Percentiles rank a stretch among this genome's conserved stretches.
These are phyloP conservation scores for Siderastrea siderea DNA, from an alignment of 92 coral and sea anemone genomes.

Conservation along the genomic window DNA sequence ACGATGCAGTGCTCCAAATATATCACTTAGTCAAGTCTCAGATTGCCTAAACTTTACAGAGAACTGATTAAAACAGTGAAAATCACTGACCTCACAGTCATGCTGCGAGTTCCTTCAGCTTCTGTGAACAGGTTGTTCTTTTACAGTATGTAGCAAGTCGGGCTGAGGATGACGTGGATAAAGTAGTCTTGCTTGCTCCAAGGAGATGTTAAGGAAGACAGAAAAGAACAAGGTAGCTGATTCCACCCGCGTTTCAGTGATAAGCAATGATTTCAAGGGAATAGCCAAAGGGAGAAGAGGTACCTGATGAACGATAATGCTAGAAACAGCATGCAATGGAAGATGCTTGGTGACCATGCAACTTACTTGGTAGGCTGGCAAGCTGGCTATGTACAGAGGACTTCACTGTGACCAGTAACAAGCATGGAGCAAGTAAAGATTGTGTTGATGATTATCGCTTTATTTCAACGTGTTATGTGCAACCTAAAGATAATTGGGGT, in stretches of 20 bases:
- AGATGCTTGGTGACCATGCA: constrained; percentile 38
- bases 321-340: neutral
- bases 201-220: constrained; percentile 79
- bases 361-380: constrained; percentile 45
- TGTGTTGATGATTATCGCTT: constrained; percentile 3
- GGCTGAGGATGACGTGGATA: constrained; percentile 99
- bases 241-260: no score
- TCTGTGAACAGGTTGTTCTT: constrained; percentile 98
- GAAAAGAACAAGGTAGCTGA: neutral
- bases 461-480: constrained; percentile 23
- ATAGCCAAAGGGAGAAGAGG: neutral
- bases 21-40: neutral
- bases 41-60: neutral
- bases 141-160: constrained; percentile 94
- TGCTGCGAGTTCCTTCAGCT: constrained; percentile 98
- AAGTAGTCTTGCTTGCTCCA: constrained; percentile 96
- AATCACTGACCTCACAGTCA: constrained; percentile 82
- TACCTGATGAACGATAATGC: constrained; percentile 76
- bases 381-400: constrained; percentile 9
- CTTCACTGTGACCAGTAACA: constrained; percentile 1
- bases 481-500: constrained; percentile 17
- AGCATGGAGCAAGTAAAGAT: constrained; percentile 14
- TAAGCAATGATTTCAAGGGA: neutral
- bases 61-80: neutral
- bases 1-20: neutral